A percentile compares a stretch with the other conserved stretches of the same genome.
Conservation (phyloP, 2,888 invertebrate species). For the Artemia sinica region DNA sequence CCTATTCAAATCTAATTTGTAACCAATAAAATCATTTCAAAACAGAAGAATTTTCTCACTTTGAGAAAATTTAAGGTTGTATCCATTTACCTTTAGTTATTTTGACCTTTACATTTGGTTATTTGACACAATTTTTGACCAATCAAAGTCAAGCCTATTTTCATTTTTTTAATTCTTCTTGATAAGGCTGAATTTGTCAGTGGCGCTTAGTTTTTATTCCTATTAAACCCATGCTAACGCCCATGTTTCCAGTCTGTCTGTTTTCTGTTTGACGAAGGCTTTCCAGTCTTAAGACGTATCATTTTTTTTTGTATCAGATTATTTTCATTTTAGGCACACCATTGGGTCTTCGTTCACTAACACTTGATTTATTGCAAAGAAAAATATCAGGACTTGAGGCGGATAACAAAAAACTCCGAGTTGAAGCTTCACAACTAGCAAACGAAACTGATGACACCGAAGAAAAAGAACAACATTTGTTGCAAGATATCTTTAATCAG, state of each 20-base stretch:
- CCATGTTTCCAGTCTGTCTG: not conserved
- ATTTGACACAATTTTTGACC: too few species aligned
- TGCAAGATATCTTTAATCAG: conserved; percentile 70
- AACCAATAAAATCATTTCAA: too few species aligned
- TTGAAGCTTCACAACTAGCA: conserved; percentile 61
- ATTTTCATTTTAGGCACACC: conserved; percentile 24
- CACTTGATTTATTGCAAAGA: conserved; percentile 61
- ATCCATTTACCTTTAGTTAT: too few species aligned
- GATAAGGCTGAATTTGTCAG: too few species aligned
- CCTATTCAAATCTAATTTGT: too few species aligned
- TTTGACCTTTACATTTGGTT: too few species aligned
- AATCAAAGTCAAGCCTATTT: too few species aligned
- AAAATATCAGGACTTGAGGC: conserved; percentile 69
- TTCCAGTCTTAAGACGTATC: not conserved
- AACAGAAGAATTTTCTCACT: too few species aligned
- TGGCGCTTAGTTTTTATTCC: too few species aligned
- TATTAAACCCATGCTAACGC: too few species aligned
- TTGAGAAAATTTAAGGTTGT: too few species aligned
- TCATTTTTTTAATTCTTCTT: too few species aligned
- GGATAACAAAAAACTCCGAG: conserved; percentile 64
- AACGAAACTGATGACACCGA: conserved; percentile 69
- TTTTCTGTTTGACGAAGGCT: not conserved
- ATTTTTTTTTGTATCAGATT: not conserved
- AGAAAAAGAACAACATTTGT: conserved; percentile 67
- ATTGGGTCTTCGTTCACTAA: conserved; percentile 40